A percentile compares a stretch with the other conserved stretches of the same genome.
Conservation (phyloP, 2,888 invertebrate species). For the Acronicta leporina region DNA sequence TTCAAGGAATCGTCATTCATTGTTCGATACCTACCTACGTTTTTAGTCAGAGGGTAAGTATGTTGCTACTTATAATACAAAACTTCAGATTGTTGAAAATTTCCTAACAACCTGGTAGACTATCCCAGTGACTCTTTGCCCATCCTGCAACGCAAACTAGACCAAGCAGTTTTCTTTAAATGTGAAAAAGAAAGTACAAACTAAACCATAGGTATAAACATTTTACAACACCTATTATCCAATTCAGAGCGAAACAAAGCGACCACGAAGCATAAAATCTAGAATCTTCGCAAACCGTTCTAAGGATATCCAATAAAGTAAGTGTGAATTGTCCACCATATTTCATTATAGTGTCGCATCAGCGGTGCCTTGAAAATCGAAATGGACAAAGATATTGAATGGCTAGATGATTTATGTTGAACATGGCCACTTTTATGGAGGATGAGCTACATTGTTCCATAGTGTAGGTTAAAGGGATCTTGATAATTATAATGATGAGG, state of each 20-base stretch:
- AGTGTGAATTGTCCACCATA: constrained; percentile 53
- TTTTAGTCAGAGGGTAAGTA: no score
- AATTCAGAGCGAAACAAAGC: constrained; percentile 21
- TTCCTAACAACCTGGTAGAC: no score
- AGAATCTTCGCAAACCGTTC: constrained; percentile 32
- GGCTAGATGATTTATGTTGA: constrained; percentile 48
- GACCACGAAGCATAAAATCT: constrained; percentile 24
- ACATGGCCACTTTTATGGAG: constrained; percentile 34
- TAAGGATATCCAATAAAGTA: constrained; percentile 54
- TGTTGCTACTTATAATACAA: no score
- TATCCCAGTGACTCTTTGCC: no score
- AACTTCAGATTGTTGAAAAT: no score
- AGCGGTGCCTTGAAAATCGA: constrained; percentile 51
- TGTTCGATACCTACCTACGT: no score
- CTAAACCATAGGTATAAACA: no score
- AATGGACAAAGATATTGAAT: constrained; percentile 54
- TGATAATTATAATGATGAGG: no score
- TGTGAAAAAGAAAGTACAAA: no score
- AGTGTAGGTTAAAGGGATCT: constrained; percentile 10
- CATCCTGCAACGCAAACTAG: no score
- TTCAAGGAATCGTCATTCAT: no score
- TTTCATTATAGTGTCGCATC: constrained; percentile 59
- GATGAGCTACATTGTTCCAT: constrained; percentile 6
- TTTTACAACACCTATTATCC: neutral
- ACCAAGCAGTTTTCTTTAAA: no score